Evolutionary conservation across 2,888 invertebrate genomes (phyloP), one percentile per base, ranked within the genome.

Genomic region (Conomelus anceps): DNA sequence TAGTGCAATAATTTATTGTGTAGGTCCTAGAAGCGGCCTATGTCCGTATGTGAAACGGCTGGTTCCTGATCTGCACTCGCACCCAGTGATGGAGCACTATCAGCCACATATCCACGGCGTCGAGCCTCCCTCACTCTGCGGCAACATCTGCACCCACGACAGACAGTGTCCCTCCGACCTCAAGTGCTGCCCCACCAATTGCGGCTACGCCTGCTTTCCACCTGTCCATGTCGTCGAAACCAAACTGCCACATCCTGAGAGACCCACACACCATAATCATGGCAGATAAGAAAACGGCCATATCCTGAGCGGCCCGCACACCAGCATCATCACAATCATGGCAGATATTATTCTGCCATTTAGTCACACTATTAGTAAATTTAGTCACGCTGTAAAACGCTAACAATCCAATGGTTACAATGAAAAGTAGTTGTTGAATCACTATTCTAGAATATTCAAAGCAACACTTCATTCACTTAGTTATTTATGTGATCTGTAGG

Each of bases 121-220:
- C 89, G 86, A 93, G 93, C 89, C 89, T 22, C 91, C 93, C 86
- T 91, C 91, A 20, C 86, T 91, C 22, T 91, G 91, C 84, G 91
- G 91, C 23, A 91, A 90, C 90, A 29, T 91, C 20, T 91, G 91
- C 87, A 85, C 89, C 84, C 34, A 89, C 23, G 91, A 91, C 89
- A 22, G 87, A 23, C 23, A 24, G 20, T 91, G 91, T 87, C 89
- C 90, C 22, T 88, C 86, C 34, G 20, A 85, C 23, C 89, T 89
- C 89, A 91, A 90, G 88, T 91, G 91, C 89, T 91, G 90, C 87
- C 89, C 91, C 23, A 91, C 91, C 22, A 89, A 89, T 85, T 91
- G 91, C 23, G 90, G 90, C 22, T 91, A 90, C 89, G 88, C 89
- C 84, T 91, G 91, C 90, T 90, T 89, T 22, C 90, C 90, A 22